phyloP scores from a whole-genome alignment of 2,113 vertebrate species.

The Neopipo cinnamomea region DNA sequence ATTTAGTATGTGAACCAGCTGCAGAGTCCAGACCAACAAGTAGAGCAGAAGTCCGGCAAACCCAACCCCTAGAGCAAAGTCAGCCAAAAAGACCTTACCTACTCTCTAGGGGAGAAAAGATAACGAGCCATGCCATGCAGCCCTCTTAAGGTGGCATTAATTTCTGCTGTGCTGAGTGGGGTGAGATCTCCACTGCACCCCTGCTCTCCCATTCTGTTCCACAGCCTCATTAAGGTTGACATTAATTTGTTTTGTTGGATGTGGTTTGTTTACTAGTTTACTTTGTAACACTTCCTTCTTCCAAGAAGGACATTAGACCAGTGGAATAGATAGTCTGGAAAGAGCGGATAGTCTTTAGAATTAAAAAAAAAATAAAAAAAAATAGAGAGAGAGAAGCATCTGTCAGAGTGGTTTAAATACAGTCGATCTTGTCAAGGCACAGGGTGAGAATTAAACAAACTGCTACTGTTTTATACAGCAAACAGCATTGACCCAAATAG shows the following conservation, averaged over 20 bases:
- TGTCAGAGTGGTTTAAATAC: background rate
- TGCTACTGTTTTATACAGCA: background rate
- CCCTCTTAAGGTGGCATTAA: background rate
- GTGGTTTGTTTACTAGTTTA: background rate
- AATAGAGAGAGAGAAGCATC: background rate
- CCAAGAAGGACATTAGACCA: background rate
- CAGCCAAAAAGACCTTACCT: background rate
- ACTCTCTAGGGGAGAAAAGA: background rate
- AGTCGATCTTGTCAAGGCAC: background rate
- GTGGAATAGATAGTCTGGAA: background rate
- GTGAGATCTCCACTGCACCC: background rate
- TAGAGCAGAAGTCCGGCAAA: background rate
- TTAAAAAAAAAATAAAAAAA: background rate
- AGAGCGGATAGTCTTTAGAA: background rate
- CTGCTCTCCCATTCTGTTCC: background rate
- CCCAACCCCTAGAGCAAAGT: background rate
- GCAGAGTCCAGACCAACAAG: background rate
- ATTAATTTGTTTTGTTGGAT: background rate
- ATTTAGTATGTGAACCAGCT: background rate
- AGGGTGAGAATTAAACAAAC: background rate
- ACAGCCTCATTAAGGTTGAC: background rate
- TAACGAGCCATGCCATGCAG: background rate
- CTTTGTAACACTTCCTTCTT: background rate
- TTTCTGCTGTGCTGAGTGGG: background rate
- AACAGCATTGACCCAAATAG: background rate